A percentile compares a stretch with the other conserved stretches of the same genome.
Evolutionary conservation across 2,113 vertebrate genomes (phyloP).

Genomic region (Aldabrachelys gigantea): DNA sequence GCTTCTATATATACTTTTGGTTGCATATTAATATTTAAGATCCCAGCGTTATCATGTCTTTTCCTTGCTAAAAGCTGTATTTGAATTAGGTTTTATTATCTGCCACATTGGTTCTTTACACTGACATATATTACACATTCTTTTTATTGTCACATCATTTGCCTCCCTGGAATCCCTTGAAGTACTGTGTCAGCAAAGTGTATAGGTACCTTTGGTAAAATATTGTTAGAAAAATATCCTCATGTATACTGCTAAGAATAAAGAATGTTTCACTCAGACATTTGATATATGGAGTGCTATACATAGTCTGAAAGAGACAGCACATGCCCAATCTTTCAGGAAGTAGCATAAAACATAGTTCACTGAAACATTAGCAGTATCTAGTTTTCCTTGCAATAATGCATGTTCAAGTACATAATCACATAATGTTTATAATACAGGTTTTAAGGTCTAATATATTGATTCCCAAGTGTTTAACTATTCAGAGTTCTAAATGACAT

Average conservation of each 20-base stretch:
- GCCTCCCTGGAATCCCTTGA: constrained; percentile 5
- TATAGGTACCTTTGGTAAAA: constrained; percentile 10
- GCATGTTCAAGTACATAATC: background rate
- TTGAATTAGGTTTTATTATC: constrained; percentile 50
- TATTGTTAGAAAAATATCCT: background rate
- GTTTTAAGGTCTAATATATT: background rate
- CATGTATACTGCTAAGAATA: constrained; percentile 1
- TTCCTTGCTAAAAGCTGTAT: background rate
- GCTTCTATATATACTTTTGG: constrained; percentile 8
- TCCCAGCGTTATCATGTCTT: background rate
- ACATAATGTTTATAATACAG: background rate
- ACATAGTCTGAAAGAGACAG: constrained; percentile 27
- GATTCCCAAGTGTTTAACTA: background rate
- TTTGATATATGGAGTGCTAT: constrained; percentile 45
- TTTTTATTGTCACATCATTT: constrained; percentile 48
- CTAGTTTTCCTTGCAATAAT: background rate
- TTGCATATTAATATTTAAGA: constrained; percentile 22
- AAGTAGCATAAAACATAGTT: background rate
- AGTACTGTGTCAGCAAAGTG: constrained; percentile 16
- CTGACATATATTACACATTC: constrained; percentile 19
- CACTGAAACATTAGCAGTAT: background rate
- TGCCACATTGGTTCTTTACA: constrained; percentile 41
- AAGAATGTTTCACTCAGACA: constrained; percentile 1
- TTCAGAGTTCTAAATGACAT: background rate
- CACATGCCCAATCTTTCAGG: background rate